Evolutionary conservation across 2,888 invertebrate genomes (phyloP).

Genomic region (Hoplodrina ambigua): DNA sequence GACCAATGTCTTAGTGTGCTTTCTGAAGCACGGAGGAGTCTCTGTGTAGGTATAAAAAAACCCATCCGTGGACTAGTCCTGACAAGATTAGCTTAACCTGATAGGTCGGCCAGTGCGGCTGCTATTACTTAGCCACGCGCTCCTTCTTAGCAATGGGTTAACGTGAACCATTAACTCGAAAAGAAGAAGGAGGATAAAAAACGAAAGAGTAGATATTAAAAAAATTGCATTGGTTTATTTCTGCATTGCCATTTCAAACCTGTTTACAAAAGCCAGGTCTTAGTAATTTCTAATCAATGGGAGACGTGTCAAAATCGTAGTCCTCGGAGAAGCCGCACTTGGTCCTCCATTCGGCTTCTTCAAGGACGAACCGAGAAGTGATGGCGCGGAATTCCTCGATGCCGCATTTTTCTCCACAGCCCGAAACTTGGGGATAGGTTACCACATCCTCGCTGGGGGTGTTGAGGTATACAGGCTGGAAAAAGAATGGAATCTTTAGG

Average conservation of each 20-base stretch:
- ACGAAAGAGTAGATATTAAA: no score
- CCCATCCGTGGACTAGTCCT: no score
- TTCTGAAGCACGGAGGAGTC: no score
- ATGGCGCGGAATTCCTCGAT: conserved; percentile 64
- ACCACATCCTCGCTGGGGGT: conserved; percentile 58
- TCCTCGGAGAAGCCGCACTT: conserved; percentile 66
- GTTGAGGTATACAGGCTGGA: conserved; percentile 71
- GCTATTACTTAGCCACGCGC: no score
- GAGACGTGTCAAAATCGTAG: conserved; percentile 60
- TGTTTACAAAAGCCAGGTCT: not conserved
- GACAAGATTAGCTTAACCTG: no score
- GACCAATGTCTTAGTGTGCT: no score
- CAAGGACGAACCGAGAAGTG: conserved; percentile 60
- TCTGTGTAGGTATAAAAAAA: no score
- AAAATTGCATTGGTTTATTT: conserved; percentile 15
- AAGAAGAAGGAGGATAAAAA: no score
- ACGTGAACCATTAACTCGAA: no score
- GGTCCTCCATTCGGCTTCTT: conserved; percentile 62
- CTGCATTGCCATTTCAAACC: not conserved
- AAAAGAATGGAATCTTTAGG: not conserved
- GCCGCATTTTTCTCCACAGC: conserved; percentile 66
- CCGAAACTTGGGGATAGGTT: conserved; percentile 65
- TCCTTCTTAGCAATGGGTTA: no score
- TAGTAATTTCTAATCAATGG: conserved; percentile 52
- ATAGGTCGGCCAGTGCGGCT: no score